These are phyloP conservation scores for Tarsius wallacei DNA, from an alignment of 2,797 vertebrate genomes.

Conservation along the genomic window DNA sequence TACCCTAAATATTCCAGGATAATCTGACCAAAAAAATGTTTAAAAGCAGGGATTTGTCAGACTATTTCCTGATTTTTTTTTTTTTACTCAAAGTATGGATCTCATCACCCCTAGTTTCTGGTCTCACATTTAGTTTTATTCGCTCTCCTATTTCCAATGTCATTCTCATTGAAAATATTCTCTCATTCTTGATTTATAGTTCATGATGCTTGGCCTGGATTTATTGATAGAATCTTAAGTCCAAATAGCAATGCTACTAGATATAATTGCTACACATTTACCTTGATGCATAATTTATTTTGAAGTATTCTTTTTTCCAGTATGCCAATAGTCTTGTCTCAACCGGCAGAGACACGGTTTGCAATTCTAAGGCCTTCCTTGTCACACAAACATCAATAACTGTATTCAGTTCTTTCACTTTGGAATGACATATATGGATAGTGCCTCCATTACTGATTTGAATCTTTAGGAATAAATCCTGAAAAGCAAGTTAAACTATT, in stretches of 20 bases:
- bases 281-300: conserved; percentile 66
- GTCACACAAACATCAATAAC: conserved; percentile 82
- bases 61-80: not conserved
- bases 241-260: not conserved
- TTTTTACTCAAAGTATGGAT: conserved; percentile 8
- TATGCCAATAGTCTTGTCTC: conserved; percentile 76
- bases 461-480: not conserved
- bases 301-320: conserved; percentile 69
- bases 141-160: not conserved
- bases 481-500: not conserved
- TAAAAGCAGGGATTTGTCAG: not conserved
- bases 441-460: not conserved
- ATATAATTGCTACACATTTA: conserved; percentile 78
- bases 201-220: not conserved
- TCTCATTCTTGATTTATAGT: not conserved
- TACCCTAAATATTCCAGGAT: not conserved
- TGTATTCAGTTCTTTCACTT: conserved; percentile 84
- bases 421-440: conserved; percentile 79
- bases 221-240: not conserved
- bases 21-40: not conserved
- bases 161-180: not conserved
- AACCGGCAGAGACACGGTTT: conserved; percentile 77
- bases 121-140: not conserved
- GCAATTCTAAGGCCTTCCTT: conserved; percentile 83
- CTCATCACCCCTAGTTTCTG: not conserved